These are phyloP conservation scores for Macroglossus sobrinus DNA, from an alignment of 2,113 vertebrate species.

Conservation along the genomic window DNA sequence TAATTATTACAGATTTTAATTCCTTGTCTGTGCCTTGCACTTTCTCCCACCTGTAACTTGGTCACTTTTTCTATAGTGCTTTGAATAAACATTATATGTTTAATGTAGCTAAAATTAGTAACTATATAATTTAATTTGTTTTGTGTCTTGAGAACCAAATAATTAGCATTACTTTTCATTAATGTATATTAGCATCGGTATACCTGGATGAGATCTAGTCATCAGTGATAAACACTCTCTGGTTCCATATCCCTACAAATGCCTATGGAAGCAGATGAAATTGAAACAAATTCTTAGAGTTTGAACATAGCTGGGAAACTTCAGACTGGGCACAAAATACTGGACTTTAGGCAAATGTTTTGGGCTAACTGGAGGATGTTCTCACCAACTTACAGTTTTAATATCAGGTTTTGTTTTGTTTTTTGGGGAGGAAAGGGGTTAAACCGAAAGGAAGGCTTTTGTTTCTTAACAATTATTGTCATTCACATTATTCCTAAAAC, in stretches of 20 bases:
- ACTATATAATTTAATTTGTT: background rate
- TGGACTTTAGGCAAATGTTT: background rate
- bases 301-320: background rate
- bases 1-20: slow-evolving; percentile 6
- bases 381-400: background rate
- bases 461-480: background rate
- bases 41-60: background rate
- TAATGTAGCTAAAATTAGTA: background rate
- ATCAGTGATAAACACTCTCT: background rate
- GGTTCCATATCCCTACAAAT: background rate
- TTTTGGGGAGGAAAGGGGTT: background rate
- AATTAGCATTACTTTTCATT: background rate
- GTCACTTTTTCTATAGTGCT: background rate
- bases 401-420: background rate
- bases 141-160: background rate
- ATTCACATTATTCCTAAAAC: background rate
- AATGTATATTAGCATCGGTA: background rate
- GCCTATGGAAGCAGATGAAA: background rate
- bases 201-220: background rate
- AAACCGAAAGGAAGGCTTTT: background rate
- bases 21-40: background rate
- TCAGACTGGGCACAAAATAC: background rate
- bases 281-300: background rate
- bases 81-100: background rate
- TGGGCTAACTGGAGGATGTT: background rate